A percentile compares a stretch with the other conserved stretches of the same genome.
phyloP scores from a whole-genome alignment of 1,140 invertebrate species.

The Drosophila nigrodunni region DNA sequence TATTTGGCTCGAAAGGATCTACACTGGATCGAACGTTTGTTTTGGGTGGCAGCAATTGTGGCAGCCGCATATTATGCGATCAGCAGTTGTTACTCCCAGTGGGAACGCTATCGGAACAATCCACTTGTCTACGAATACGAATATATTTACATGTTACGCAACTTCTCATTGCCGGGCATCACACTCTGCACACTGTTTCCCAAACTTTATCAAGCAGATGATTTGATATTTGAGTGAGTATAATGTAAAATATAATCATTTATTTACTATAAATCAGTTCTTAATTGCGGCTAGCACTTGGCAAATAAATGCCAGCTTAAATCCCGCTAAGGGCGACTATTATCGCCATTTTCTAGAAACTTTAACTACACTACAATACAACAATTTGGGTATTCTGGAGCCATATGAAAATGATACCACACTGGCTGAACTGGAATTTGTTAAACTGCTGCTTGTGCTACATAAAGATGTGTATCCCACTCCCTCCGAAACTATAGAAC shows the following conservation, averaged over 20 bases:
- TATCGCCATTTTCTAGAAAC: conserved; percentile 57
- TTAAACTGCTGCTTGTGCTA: conserved; percentile 47
- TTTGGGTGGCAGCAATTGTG: conserved; percentile 60
- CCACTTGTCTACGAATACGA: conserved; percentile 78
- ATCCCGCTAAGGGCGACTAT: conserved; percentile 22
- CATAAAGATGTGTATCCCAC: conserved; percentile 31
- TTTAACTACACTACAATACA: conserved; percentile 55
- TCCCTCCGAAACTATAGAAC: background rate
- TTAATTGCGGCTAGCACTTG: conserved; percentile 38
- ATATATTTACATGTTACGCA: conserved; percentile 59
- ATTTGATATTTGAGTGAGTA: conserved; percentile 60
- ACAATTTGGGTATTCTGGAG: conserved; percentile 48
- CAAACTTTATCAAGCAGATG: conserved; percentile 25
- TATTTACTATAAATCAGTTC: background rate
- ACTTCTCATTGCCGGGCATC: conserved; percentile 66
- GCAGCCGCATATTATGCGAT: conserved; percentile 63
- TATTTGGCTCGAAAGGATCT: conserved; percentile 68
- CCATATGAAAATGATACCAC: conserved; percentile 65
- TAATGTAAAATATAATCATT: background rate
- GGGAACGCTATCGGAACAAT: conserved; percentile 72
- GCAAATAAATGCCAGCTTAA: conserved; percentile 23
- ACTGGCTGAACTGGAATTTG: conserved; percentile 47
- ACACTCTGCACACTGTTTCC: conserved; percentile 66
- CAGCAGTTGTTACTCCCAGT: conserved; percentile 62
- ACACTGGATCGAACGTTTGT: conserved; percentile 70